Base-by-base conservation (phyloP, 2,113 vertebrate genomes). In the Trichechus manatus region DNA sequence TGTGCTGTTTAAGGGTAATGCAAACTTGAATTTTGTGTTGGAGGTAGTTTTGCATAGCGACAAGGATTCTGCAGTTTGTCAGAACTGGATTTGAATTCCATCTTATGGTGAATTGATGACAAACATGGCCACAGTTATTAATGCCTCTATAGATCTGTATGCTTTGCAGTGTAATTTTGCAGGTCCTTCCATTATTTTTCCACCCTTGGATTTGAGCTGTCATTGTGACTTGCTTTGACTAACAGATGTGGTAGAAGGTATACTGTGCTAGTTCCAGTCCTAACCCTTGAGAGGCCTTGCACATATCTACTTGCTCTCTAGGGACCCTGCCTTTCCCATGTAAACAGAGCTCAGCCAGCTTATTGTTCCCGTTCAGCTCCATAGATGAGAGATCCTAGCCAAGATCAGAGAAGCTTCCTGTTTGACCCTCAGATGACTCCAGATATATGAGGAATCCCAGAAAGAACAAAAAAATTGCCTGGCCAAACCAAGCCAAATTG, bases 11-110 rank as follows among this genome's bases (percentile, higher is more conserved):
- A 72, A 39, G 22, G 11, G 9, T 39, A 33, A 33, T 64, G 6
- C 25, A 82, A 50, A 82, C 27, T 63, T 75, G 14, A 47, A 61
- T 89, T 95, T 90, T 87, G 13, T 85, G 4, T 31, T 93, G 47
- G 86, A 88, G 15, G n/a, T 42, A 53, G 14, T 63, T 83, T 87
- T 90, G 8, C n/a, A 50, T 68, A 61, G 33, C 1, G 5, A 56
- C 75, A 56, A 96, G 39, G 47, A 53, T 42, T 84, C 64, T 79
- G 64, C 20, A 39, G 19, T 20, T 89, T 27, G 59, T 82, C 68
- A 84, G 78, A 88, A 80, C 9, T 70, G 20, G 59, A 44, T 77
- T 93, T 33, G 14, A 63, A 59, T 42, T 95, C n/a, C 70, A 19
- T 33, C 61, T 85, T 74, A 39, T 53, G 42, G 22, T 68, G 63